Evolutionary conservation across 1,140 invertebrate species (phyloP).

Genomic region (Armadillidium nasatum): DNA sequence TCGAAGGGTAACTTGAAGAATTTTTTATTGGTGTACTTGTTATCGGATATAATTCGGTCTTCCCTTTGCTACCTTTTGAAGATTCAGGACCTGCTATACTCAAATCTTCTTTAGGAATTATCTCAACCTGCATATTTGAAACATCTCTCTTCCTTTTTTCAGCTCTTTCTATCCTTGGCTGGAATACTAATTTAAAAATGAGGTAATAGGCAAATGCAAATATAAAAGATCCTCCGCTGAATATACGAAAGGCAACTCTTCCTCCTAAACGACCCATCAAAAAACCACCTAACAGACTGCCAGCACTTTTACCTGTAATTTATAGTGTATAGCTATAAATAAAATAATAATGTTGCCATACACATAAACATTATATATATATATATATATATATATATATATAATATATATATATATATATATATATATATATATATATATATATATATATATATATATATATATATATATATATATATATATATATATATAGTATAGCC

Average conservation of each 20-base stretch:
- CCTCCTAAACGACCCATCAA: slow-evolving; percentile 34
- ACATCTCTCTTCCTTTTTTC: slow-evolving; percentile 28
- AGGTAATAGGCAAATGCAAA: slow-evolving; percentile 36
- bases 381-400: slow-evolving; percentile 6
- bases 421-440: not conserved
- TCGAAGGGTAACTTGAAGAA: not conserved
- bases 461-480: not conserved
- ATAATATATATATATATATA: slow-evolving; percentile 7
- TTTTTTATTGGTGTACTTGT: not conserved
- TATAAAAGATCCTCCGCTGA: slow-evolving; percentile 30
- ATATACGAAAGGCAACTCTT: slow-evolving; percentile 35
- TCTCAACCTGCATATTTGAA: slow-evolving; percentile 36
- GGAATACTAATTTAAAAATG: slow-evolving; percentile 34
- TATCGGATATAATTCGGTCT: not conserved
- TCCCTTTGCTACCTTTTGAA: not conserved
- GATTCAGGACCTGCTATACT: not conserved
- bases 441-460: slow-evolving; percentile 8
- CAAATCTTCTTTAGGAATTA: slow-evolving; percentile 25
- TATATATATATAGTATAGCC: not conserved
- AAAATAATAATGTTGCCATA: not conserved
- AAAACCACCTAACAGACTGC: slow-evolving; percentile 39
- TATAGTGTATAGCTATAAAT: not conserved
- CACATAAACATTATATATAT: not conserved
- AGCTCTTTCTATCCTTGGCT: slow-evolving; percentile 18
- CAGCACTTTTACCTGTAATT: slow-evolving; percentile 36